phyloP scores from a whole-genome alignment of 2,797 vertebrate species.

The Alectoris magna region DNA sequence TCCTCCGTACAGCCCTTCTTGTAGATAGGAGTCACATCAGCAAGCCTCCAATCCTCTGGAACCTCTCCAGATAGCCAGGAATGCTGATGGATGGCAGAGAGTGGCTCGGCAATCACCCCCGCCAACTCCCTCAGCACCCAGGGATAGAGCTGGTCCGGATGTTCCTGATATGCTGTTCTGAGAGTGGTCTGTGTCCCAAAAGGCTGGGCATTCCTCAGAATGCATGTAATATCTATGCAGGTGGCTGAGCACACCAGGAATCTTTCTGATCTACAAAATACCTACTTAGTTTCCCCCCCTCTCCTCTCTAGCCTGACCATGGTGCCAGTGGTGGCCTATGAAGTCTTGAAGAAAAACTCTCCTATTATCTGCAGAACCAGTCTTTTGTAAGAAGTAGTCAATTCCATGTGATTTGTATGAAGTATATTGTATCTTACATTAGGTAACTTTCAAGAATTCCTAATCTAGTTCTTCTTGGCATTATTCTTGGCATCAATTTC shows the following conservation, averaged over 20 bases:
- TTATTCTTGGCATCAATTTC: neutral
- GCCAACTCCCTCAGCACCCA: too few species aligned
- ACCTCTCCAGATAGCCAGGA: too few species aligned
- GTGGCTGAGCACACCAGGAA: neutral
- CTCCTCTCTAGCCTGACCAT: neutral
- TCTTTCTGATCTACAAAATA: neutral
- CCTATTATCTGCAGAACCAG: neutral
- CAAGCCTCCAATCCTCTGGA: too few species aligned
- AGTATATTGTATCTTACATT: neutral
- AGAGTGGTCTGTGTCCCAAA: neutral
- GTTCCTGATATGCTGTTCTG: neutral
- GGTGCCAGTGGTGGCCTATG: neutral
- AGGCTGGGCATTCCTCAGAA: neutral
- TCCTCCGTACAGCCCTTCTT: too few species aligned
- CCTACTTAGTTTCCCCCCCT: neutral
- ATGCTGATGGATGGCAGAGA: too few species aligned
- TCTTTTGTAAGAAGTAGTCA: neutral
- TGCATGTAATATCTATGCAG: neutral
- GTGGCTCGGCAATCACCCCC: too few species aligned
- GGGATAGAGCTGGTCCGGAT: too few species aligned
- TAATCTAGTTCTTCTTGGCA: neutral
- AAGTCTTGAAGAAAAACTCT: neutral
- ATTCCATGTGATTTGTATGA: neutral
- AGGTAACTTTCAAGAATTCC: neutral
- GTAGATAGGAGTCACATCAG: too few species aligned